A percentile compares a stretch with the other conserved stretches of the same genome.
Conservation (phyloP, 2,797 vertebrate genomes). For the Otolemur crassicaudatus region DNA sequence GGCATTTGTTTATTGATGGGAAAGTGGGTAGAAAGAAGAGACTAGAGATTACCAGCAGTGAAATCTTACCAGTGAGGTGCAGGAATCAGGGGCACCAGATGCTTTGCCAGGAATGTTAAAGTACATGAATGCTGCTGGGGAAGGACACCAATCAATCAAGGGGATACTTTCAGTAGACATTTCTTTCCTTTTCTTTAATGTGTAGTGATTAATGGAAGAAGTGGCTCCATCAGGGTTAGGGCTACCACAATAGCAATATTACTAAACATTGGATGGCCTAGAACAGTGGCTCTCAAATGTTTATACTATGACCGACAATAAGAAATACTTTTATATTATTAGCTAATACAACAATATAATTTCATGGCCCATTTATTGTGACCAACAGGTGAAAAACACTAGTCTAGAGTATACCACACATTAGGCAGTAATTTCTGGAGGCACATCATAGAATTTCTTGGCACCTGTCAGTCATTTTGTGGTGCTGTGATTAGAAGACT, state of each 20-base stretch:
- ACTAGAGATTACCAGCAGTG: background rate
- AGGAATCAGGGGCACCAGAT: background rate
- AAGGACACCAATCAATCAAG: background rate
- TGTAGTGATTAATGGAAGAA: conserved; percentile 1
- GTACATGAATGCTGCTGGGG: background rate
- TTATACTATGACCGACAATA: background rate
- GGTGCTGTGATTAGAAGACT: background rate
- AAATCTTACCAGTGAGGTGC: background rate
- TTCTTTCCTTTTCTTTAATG: background rate
- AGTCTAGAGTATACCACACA: background rate
- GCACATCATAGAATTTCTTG: background rate
- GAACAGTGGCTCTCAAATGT: background rate
- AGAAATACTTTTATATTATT: conserved; percentile 13
- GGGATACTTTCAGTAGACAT: background rate
- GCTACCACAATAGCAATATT: background rate
- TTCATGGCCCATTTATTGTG: background rate
- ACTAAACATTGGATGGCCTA: background rate
- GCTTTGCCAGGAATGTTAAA: background rate
- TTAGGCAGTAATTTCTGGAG: background rate
- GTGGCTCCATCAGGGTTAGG: background rate
- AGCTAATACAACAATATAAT: background rate
- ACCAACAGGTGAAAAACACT: background rate
- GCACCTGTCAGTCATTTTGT: background rate
- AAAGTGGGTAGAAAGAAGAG: conserved; percentile 30
- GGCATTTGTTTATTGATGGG: conserved; percentile 28